These are phyloP conservation scores for Lophotriccus pileatus DNA, from an alignment of 2,797 vertebrate species.

Conservation along the genomic window DNA sequence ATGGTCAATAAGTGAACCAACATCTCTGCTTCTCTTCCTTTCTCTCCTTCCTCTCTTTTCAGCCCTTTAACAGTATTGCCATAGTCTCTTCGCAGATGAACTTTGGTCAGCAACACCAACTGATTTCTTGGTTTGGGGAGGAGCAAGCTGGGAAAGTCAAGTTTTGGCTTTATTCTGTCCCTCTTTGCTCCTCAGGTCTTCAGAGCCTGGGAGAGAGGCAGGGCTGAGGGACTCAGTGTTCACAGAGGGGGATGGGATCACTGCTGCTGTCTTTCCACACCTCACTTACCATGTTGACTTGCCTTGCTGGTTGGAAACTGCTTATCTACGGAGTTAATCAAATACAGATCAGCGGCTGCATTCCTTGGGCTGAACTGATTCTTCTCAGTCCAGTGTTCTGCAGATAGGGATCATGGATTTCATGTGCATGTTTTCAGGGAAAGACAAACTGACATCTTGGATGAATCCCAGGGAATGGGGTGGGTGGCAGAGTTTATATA, in stretches of 20 bases:
- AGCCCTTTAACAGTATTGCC: neutral
- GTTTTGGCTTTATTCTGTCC: neutral
- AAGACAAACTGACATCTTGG: constrained; percentile 46
- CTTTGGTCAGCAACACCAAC: neutral
- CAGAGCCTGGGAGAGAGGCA: neutral
- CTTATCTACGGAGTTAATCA: constrained; percentile 16
- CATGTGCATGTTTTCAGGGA: neutral
- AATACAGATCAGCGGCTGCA: neutral
- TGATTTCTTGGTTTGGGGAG: neutral
- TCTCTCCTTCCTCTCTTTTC: neutral
- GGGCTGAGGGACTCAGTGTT: neutral
- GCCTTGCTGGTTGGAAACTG: neutral
- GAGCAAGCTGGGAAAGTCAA: neutral
- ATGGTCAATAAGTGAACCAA: neutral
- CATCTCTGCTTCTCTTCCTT: neutral
- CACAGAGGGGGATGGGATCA: neutral
- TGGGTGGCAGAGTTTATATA: constrained; percentile 59
- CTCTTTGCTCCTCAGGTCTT: neutral
- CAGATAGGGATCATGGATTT: constrained; percentile 10
- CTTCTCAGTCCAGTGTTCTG: neutral
- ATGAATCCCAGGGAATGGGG: constrained; percentile 51
- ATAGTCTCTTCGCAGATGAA: neutral
- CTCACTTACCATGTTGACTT: neutral
- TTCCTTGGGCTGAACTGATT: constrained; percentile 14
- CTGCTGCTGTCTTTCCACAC: neutral